phyloP scores from a whole-genome alignment of 2,113 vertebrate genomes.

The Epinephelus moara region DNA sequence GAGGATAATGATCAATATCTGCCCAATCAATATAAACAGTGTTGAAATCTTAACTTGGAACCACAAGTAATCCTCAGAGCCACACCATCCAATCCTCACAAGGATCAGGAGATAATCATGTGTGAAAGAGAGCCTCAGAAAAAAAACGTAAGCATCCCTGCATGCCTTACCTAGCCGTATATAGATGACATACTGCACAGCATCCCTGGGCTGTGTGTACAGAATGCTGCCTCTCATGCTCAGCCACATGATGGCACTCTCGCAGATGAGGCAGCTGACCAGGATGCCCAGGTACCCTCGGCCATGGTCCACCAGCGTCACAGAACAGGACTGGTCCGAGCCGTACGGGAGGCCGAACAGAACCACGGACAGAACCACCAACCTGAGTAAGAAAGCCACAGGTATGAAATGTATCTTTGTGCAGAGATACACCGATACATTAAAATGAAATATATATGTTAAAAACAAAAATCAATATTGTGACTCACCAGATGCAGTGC shows the following conservation, averaged over 20 bases:
- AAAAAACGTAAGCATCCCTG: neutral
- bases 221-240: conserved; percentile 99
- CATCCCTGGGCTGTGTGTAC: conserved; percentile 97
- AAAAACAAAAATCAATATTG: neutral
- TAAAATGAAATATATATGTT: neutral
- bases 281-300: conserved; percentile 97
- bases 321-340: conserved; percentile 93
- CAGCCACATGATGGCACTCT: conserved; percentile 99
- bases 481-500: conserved; percentile 94
- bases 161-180: conserved; percentile 93
- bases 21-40: conserved; percentile 19
- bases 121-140: neutral
- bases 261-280: conserved; percentile 98
- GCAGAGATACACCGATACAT: neutral
- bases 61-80: conserved; percentile 12
- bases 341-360: conserved; percentile 96
- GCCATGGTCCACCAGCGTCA: conserved; percentile 97
- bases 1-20: conserved; percentile 26
- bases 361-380: conserved; percentile 98
- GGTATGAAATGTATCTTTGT: neutral
- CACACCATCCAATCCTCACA: neutral
- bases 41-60: conserved; percentile 16
- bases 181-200: conserved; percentile 98
- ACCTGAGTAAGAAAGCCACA: conserved; percentile 81
- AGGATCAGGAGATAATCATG: neutral